Percentiles rank a stretch among this genome's conserved stretches.
Conservation (phyloP, 2,797 vertebrate species). For the Schizopygopsis malacanthus region DNA sequence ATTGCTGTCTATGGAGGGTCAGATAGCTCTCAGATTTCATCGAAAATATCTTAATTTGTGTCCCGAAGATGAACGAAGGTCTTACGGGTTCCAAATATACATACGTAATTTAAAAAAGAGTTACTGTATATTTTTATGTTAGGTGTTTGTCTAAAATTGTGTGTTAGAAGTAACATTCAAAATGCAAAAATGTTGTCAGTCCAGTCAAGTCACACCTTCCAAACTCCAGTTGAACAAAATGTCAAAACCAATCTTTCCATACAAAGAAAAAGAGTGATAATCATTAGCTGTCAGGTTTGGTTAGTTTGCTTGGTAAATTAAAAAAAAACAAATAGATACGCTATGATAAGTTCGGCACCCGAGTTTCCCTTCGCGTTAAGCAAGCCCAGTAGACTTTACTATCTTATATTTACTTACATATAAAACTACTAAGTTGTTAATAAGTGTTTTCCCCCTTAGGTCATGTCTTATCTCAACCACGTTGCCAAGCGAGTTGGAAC, state of each 20-base stretch:
- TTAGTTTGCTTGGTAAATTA: conserved; percentile 3
- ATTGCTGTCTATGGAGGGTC: too few species aligned
- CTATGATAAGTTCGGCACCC: background rate
- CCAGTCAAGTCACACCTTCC: background rate
- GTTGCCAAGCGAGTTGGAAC: conserved; percentile 1
- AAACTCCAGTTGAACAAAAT: background rate
- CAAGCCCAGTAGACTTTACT: background rate
- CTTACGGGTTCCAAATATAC: background rate
- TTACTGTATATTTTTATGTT: background rate
- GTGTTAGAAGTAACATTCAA: background rate
- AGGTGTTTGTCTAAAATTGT: background rate
- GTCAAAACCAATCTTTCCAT: background rate
- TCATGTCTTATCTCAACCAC: background rate
- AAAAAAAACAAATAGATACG: background rate
- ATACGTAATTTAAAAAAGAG: too few species aligned
- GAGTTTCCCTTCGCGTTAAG: background rate
- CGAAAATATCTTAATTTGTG: too few species aligned
- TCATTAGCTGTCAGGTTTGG: background rate
- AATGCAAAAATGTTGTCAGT: background rate
- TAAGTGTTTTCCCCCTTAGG: background rate
- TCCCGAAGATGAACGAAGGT: too few species aligned
- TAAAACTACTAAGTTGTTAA: conserved; percentile 1
- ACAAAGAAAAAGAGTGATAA: background rate
- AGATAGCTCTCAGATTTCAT: too few species aligned
- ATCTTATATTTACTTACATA: background rate